phyloP scores from a whole-genome alignment of 1,140 invertebrate genomes.

The Cataglyphis hispanica region DNA sequence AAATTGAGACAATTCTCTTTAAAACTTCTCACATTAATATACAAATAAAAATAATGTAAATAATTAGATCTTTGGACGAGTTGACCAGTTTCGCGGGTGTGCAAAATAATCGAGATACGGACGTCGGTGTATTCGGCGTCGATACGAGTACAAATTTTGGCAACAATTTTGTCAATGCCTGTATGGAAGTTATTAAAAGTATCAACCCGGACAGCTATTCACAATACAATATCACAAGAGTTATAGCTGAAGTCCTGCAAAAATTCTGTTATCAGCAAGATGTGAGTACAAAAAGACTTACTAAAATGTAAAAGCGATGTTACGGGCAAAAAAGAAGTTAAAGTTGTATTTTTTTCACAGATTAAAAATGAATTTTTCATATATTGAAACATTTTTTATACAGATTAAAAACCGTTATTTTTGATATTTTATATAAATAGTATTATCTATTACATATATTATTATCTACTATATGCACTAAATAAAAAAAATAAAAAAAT shows the following conservation, averaged over 20 bases:
- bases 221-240: constrained; percentile 16
- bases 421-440: too few species aligned
- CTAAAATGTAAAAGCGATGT: neutral
- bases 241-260: neutral
- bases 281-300: constrained; percentile 7
- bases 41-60: neutral
- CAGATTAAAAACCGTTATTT: too few species aligned
- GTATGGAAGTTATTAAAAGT: constrained; percentile 8
- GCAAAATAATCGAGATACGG: neutral
- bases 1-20: neutral
- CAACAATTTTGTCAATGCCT: neutral
- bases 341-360: too few species aligned
- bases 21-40: neutral
- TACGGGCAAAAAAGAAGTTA: neutral
- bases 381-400: too few species aligned
- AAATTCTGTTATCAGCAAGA: constrained; percentile 14
- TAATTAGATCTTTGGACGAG: constrained; percentile 29
- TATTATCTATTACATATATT: too few species aligned
- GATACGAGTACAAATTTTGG: constrained; percentile 27
- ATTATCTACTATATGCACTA: too few species aligned
- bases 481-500: too few species aligned
- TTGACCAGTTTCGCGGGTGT: constrained; percentile 2
- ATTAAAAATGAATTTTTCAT: too few species aligned
- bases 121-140: constrained; percentile 11
- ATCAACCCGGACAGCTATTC: neutral